A percentile compares a stretch with the other conserved stretches of the same genome.
These are phyloP conservation scores for Urocynchramus pylzowi DNA, from an alignment of 2,113 vertebrate species.

Conservation along the genomic window DNA sequence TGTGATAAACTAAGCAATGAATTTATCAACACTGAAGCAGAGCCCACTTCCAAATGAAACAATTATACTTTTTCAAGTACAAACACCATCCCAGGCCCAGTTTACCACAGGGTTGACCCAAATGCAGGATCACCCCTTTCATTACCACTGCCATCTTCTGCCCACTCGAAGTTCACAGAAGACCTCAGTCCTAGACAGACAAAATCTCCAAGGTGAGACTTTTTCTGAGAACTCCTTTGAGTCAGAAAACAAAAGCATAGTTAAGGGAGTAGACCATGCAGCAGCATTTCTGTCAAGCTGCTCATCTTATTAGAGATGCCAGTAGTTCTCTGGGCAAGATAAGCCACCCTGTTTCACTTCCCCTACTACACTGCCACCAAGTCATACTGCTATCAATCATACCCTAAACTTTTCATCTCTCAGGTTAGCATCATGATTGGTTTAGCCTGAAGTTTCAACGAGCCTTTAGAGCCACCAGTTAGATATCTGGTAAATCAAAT, in stretches of 20 bases:
- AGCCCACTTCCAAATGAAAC: not conserved
- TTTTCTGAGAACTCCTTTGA: not conserved
- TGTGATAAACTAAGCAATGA: not conserved
- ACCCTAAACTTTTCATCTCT: not conserved
- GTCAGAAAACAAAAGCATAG: not conserved
- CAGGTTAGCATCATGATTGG: not conserved
- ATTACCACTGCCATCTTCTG: not conserved
- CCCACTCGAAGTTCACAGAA: accelerated
- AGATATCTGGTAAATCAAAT: not conserved
- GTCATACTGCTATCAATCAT: not conserved
- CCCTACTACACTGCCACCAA: not conserved
- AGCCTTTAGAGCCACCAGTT: not conserved
- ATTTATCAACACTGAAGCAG: not conserved
- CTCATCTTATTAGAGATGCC: not conserved
- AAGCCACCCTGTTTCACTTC: not conserved
- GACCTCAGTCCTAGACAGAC: not conserved
- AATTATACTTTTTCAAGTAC: not conserved
- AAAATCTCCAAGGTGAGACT: not conserved
- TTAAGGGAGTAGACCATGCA: not conserved
- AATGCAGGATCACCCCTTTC: not conserved
- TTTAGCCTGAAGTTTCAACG: not conserved
- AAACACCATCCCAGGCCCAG: not conserved
- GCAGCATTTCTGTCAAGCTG: not conserved
- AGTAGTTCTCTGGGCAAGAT: not conserved
- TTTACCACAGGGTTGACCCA: not conserved